Base-by-base conservation (phyloP, 23 tunicate genomes). In the Oikopleura dioica region DNA sequence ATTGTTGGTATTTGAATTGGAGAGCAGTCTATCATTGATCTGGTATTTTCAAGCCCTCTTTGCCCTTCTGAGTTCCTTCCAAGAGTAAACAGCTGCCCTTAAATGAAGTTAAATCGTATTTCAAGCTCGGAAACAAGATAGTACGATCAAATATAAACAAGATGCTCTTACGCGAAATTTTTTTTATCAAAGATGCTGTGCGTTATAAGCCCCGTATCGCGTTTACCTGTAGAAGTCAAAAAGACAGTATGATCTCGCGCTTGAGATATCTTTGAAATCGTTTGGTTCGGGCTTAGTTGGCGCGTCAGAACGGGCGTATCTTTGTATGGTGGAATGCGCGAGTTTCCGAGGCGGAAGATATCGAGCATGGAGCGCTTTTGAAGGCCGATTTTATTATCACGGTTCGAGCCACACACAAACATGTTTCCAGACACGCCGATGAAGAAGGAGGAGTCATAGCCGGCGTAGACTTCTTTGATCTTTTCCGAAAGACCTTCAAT, bases 401-500 rank as follows among this genome's bases (percentile, higher is more conserved):
- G 72, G 33, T 63, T 63, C 16, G 30, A 63, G 30, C 72, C 72
- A 63, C 72, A 63, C 29, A 28, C 72, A 28, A 12, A 63, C 16
- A 63, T 63, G 33, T 24, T 28, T 21, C 72, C 72, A 63, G 33
- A 21, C 2, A 12, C 72, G 26, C 72, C 16, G 26, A 63, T 63
- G 33, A 63, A 63, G 26, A 63, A 21, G 29, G 72, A 63, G 26
- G 72, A 63, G 72, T 63, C 72, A 28, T 63, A 63, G 4, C 72
- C 72, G 2, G 72, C 72, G 5, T 24, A 63, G 33, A 63, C 26
- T 63, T 63, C 30, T 12, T 12, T 28, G 5, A 63, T 31, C 26
- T 28, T 24, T 63, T 63, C 72, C 29, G 29, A 4, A 28, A 63
- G n/a, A n/a, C n/a, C 26, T 21, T 63, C 33, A 16, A 63, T 28